Base-by-base conservation (phyloP, 2,888 invertebrate genomes). In the Carabus problematicus region DNA sequence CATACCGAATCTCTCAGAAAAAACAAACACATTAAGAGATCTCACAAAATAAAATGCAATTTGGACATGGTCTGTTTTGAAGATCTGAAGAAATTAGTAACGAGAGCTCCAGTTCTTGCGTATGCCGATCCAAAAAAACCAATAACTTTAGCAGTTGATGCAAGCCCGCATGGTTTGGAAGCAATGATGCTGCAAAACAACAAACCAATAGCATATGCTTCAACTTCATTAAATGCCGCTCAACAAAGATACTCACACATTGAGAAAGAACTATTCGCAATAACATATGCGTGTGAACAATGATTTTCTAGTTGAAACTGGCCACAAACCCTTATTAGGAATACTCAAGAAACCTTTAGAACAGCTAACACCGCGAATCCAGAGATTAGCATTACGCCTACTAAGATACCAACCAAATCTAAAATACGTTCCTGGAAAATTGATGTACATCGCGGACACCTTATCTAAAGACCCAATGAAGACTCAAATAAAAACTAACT, bases 211-310 rank as follows among this genome's bases (percentile, higher is more conserved):
- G 73, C 71, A 4, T 77, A 72, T 73, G 75, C 74, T 3, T 77
- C 76, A 8, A 71, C 72, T 55, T 58, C 71, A 14, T 56, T 76
- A 29, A 75, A 70, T 6, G 42, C 45, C 11, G 70, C 70, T 7
- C 73, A 76, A 69, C 41, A 69, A 40, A 69, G 60, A 14, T 75
- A 72, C 52, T 68, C 72, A 6, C 74, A 75, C 70, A 75, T 76
- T 12, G 75, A 76, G 70, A 76, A 77, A 66, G 76, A 77, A 70
- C 60, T 74, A n/a, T 58, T 74, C 29, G 75, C 75, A 0, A 73
- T 75, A n/a, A 42, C 71, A 18, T 77, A 75, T 73, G 75, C 72
- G 8, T 73, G 73, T 70, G 63, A 72, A 63, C 74, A 70, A 60
- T 75, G 39, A 64, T 19, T 72, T 74, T 69, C 18, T 43, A 16